Evolutionary conservation across 2,797 vertebrate genomes (phyloP), one percentile per base, ranked within the genome.

Genomic region (Megaceryle alcyon): DNA sequence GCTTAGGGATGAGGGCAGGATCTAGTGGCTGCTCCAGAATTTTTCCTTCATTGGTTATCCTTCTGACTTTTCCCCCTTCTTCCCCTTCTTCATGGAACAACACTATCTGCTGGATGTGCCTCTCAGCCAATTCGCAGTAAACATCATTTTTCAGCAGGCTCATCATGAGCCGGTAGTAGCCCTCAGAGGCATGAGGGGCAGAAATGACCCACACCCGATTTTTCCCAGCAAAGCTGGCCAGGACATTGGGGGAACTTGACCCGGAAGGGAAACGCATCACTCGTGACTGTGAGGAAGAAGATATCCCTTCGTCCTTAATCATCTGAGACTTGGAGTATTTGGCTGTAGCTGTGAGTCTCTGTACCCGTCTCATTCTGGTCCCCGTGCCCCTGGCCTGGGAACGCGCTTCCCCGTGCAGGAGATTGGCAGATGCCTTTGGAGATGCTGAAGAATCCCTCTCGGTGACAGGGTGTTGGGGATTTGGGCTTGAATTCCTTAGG

Each of bases 91-190:
- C 98, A 33, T 99, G 99, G 82, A 99, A 99, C 39, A 99, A 96
- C 82, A 99, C 98, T 1, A 99, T 98, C 97, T 99, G 99, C 75
- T 99, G 99, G 78, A 99, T 98, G 60, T 99, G 99, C 61, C 99
- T 96, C 87, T 99, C 99, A 0, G 99, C 99, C 65, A 99, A 97
- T 97, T 99, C 99, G 3, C 99, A 99, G 87, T 99, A 99, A 59
- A 99, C 99, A 0, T 99, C 99, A 0, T 98, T 97, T 92, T 99
- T 99, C 72, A 99, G 98, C 3, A 99, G 98, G 71, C 99, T 99
- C 99, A 99, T 99, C 99, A 99, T 99, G 33, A 99, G 98, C 17
- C 99, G 98, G 96, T 99, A 99, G 97, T 99, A 99, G 37, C 99
- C 99, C 43, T 99, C 99, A 1, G 99, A 99, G 4, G 99, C 98